phyloP scores from a whole-genome alignment of 2,113 vertebrate genomes.

The Nerophis lumbriciformis region DNA sequence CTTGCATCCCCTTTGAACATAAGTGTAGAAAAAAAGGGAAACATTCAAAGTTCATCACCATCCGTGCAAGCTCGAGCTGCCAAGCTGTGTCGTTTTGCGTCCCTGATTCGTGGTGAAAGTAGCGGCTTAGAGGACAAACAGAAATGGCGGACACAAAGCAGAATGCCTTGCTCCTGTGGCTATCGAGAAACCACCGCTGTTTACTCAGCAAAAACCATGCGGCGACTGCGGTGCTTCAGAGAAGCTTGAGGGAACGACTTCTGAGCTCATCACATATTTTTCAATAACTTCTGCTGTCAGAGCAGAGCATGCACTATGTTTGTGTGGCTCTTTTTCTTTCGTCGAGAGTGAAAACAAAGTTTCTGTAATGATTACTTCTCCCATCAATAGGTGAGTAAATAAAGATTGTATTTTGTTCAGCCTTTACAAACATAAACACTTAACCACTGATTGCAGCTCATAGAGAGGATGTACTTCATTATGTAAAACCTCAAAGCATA shows the following conservation, averaged over 20 bases:
- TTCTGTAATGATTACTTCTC: background rate
- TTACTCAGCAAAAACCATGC: conserved; percentile 40
- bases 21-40: conserved; percentile 31
- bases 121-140: conserved; percentile 36
- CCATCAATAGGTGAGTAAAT: conserved; percentile 6
- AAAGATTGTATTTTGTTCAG: conserved; percentile 33
- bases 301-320: background rate
- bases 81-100: conserved; percentile 19
- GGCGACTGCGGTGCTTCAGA: conserved; percentile 11
- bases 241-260: conserved; percentile 13
- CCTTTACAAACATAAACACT: conserved; percentile 50
- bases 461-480: conserved; percentile 32
- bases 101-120: conserved; percentile 9
- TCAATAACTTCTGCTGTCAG: conserved; percentile 4
- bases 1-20: too few relatives aligned
- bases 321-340: background rate
- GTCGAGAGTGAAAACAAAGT: conserved; percentile 1
- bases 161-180: conserved; percentile 31
- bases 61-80: conserved; percentile 19
- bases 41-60: conserved; percentile 25
- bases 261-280: background rate
- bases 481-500: conserved; percentile 40
- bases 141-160: conserved; percentile 14
- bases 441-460: conserved; percentile 47
- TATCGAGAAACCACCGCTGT: conserved; percentile 19